Percentiles rank a stretch among this genome's conserved stretches.
These are phyloP conservation scores for Pithys albifrons DNA, from an alignment of 2,113 vertebrate species.

Conservation along the genomic window DNA sequence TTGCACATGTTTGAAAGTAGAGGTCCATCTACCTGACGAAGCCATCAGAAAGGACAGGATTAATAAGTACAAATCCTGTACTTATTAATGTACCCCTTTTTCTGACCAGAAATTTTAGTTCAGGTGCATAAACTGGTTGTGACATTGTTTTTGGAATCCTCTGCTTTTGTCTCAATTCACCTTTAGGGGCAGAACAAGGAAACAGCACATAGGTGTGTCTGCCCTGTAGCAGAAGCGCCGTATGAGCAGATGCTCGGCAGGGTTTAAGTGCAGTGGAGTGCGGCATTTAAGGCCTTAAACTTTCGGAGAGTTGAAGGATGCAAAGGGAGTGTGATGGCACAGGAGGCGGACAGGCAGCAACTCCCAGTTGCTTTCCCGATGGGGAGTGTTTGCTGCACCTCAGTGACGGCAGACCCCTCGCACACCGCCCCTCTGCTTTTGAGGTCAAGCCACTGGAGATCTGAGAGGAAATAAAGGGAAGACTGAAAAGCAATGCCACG, in stretches of 20 bases:
- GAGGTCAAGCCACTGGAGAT: background rate
- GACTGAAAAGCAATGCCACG: fast-evolving
- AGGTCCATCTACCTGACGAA: background rate
- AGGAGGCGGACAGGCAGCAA: background rate
- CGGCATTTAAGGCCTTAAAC: background rate
- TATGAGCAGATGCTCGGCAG: fast-evolving
- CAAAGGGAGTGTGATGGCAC: background rate
- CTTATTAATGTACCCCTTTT: too few relatives aligned
- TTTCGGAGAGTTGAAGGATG: background rate
- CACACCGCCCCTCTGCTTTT: background rate
- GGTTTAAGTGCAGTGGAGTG: background rate
- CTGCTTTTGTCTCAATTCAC: background rate
- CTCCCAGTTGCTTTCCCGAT: background rate
- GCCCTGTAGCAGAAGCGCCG: background rate
- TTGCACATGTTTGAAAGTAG: background rate
- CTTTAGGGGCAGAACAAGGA: background rate
- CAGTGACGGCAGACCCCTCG: background rate
- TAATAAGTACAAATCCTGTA: background rate
- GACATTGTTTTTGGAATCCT: background rate
- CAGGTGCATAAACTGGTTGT: background rate
- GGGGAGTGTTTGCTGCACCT: fast-evolving
- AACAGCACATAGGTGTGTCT: fast-evolving
- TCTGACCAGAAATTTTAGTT: background rate
- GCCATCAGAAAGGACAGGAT: background rate
- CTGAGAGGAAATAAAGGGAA: background rate